phyloP scores from a whole-genome alignment of 92 coral and sea anemone species.

The Epizoanthus scotinus region DNA sequence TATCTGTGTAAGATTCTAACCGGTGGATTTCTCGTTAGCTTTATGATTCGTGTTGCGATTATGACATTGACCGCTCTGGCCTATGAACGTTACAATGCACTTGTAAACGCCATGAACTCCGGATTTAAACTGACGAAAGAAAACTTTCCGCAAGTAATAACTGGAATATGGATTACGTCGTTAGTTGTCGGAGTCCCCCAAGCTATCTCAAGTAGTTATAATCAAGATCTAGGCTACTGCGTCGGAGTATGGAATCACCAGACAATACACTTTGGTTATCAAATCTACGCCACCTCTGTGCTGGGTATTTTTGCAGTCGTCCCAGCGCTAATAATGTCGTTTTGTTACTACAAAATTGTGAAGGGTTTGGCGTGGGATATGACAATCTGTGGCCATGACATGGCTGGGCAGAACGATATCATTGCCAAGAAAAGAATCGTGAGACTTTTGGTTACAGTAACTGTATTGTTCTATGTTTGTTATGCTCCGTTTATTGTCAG shows the following conservation, averaged over 20 bases:
- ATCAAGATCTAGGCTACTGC: conserved; percentile 8
- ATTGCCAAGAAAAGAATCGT: conserved; percentile 22
- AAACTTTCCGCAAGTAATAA: conserved; percentile 18
- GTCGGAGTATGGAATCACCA: conserved; percentile 6
- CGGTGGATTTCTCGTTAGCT: conserved; percentile 13
- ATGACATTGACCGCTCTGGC: conserved; percentile 31
- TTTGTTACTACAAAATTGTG: conserved; percentile 26
- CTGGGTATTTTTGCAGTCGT: conserved; percentile 8
- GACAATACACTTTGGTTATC: conserved; percentile 18
- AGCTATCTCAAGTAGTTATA: conserved; percentile 11
- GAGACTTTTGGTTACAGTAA: conserved; percentile 6
- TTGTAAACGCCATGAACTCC: conserved; percentile 17
- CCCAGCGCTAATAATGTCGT: conserved; percentile 4
- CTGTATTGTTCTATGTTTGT: conserved; percentile 1
- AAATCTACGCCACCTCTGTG: conserved; percentile 23
- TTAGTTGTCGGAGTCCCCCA: conserved; percentile 12
- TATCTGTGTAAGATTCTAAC: conserved; percentile 26
- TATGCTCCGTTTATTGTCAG: conserved; percentile 17
- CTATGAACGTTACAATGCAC: conserved; percentile 25
- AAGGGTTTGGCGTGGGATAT: conserved; percentile 29
- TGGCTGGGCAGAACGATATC: conserved; percentile 16
- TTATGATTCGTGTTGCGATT: conserved; percentile 10
- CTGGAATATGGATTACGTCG: conserved; percentile 13
- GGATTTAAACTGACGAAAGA: conserved; percentile 13
- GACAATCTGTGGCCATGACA: conserved; percentile 22